Evolutionary conservation across 2,888 invertebrate species (phyloP).

Genomic region (Ischnus inquisitorius): DNA sequence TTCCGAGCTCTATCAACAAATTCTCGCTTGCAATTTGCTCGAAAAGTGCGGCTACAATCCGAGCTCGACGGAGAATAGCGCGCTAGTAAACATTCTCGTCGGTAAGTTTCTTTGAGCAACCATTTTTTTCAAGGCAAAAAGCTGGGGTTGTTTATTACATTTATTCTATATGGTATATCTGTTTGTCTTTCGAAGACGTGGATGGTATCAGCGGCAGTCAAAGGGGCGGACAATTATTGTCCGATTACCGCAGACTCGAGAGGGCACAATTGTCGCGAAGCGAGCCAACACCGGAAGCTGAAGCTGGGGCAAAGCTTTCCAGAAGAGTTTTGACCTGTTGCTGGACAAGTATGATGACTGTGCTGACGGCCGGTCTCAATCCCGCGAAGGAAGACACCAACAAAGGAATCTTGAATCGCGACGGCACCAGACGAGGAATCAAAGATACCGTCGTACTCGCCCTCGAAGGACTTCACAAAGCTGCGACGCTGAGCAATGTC

Average conservation of each 20-base stretch:
- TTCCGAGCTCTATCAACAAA: constrained; percentile 95
- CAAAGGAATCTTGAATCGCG: constrained; percentile 81
- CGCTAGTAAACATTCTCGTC: constrained; percentile 91
- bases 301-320: constrained; percentile 92
- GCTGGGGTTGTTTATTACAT: constrained; percentile 5
- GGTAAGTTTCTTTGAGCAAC: constrained; percentile 86
- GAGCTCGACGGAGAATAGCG: constrained; percentile 87
- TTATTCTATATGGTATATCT: background rate
- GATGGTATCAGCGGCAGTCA: constrained; percentile 92
- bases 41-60: constrained; percentile 90
- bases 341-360: constrained; percentile 96
- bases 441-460: constrained; percentile 94
- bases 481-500: constrained; percentile 95
- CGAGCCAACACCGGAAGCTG: constrained; percentile 90
- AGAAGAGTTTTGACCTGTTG: constrained; percentile 94
- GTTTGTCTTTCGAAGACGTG: constrained; percentile 88
- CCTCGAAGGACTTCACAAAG: constrained; percentile 96
- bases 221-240: constrained; percentile 91
- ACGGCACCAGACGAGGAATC: constrained; percentile 86
- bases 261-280: constrained; percentile 90
- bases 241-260: constrained; percentile 94
- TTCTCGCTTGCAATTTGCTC: constrained; percentile 91
- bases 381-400: constrained; percentile 83
- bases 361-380: constrained; percentile 90
- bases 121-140: constrained; percentile 15